Percentiles rank a stretch among this genome's conserved stretches.
These are phyloP conservation scores for Melanotaenia parkinsoni DNA, from an alignment of 2,797 vertebrate genomes.

Conservation along the genomic window DNA sequence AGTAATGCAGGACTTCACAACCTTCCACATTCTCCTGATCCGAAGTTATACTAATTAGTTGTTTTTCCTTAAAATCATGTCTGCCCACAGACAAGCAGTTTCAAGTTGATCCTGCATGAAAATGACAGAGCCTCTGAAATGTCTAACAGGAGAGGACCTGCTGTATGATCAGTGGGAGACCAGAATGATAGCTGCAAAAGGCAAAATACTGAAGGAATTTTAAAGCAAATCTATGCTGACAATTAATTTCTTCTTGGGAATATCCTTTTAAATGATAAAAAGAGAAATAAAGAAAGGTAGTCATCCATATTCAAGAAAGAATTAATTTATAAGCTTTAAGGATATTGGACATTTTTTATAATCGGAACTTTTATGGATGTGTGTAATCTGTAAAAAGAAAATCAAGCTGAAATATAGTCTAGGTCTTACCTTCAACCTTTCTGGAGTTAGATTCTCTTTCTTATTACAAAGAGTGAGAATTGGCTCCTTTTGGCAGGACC, in stretches of 20 bases:
- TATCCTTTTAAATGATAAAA: background rate
- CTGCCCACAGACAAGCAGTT: too few species aligned
- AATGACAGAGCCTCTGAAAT: background rate
- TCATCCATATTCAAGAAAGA: background rate
- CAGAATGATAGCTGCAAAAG: too few species aligned
- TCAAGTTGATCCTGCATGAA: too few species aligned
- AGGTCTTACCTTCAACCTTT: conserved; percentile 72
- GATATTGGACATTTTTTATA: background rate
- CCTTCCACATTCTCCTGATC: background rate
- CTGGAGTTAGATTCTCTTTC: conserved; percentile 51
- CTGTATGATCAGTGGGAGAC: background rate
- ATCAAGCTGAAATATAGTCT: background rate
- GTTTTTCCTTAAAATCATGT: too few species aligned
- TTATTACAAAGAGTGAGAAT: conserved; percentile 35
- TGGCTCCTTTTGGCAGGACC: conserved; percentile 12
- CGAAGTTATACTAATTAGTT: background rate
- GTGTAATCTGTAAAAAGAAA: background rate
- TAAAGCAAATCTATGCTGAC: too few species aligned
- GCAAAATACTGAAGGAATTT: too few species aligned
- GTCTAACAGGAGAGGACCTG: background rate
- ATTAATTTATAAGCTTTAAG: background rate
- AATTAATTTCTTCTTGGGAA: background rate
- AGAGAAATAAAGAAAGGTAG: background rate
- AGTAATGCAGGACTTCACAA: background rate
- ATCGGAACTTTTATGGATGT: background rate